Evolutionary conservation across 2,113 vertebrate genomes (phyloP).

Genomic region (Eptesicus fuscus): DNA sequence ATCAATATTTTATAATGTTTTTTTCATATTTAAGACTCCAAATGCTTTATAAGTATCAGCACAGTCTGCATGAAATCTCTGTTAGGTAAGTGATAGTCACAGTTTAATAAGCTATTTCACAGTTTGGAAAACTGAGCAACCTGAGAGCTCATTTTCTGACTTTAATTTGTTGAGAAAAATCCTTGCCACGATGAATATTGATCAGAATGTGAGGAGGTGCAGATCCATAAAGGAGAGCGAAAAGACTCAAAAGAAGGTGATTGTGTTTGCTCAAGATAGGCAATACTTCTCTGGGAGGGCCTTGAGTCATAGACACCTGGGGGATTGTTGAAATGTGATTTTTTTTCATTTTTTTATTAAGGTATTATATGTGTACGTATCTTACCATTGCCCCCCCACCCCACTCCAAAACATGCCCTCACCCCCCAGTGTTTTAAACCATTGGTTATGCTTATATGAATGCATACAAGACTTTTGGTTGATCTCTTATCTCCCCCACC

Average conservation of each 20-base stretch:
- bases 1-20: not conserved
- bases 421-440: no score
- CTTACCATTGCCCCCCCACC: no score
- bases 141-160: not conserved
- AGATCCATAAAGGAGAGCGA: not conserved
- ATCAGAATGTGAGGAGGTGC: not conserved
- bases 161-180: not conserved
- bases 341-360: no score
- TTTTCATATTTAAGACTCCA: not conserved
- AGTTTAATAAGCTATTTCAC: not conserved
- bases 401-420: no score
- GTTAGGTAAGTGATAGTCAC: not conserved
- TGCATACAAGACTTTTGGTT: no score
- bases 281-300: accelerated
- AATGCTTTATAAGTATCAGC: not conserved
- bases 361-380: no score
- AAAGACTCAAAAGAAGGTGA: not conserved
- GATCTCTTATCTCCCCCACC: no score
- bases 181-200: not conserved
- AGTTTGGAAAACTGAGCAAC: not conserved
- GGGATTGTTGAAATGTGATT: not conserved
- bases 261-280: accelerated
- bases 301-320: no score
- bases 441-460: no score
- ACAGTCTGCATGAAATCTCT: not conserved